These are phyloP conservation scores for Nothobranchius furzeri DNA, from an alignment of 2,113 vertebrate genomes.

Conservation along the genomic window DNA sequence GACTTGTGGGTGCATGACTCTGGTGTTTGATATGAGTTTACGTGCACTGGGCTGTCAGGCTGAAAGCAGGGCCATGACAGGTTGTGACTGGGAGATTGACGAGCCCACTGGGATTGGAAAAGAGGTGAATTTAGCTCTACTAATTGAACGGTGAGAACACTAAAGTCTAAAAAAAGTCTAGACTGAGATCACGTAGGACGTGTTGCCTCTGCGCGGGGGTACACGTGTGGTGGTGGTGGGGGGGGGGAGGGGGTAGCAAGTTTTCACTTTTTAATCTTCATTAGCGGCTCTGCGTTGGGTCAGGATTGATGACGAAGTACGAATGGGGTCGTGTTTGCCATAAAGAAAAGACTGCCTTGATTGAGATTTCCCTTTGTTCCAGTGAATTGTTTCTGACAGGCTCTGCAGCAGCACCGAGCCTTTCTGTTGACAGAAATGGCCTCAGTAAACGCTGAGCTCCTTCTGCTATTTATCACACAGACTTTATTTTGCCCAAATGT, in stretches of 20 bases:
- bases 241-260: slow-evolving; percentile 9
- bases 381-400: slow-evolving; percentile 63
- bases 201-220: background rate
- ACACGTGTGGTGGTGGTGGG: no score
- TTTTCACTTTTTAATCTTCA: slow-evolving; percentile 26
- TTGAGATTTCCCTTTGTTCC: slow-evolving; percentile 58
- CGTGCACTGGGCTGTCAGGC: slow-evolving; percentile 52
- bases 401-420: slow-evolving; percentile 24
- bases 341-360: slow-evolving; percentile 42
- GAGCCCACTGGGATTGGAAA: slow-evolving; percentile 58
- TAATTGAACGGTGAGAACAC: slow-evolving; percentile 72
- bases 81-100: slow-evolving; percentile 69
- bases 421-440: slow-evolving; percentile 47
- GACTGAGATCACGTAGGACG: slow-evolving; percentile 23
- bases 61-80: slow-evolving; percentile 65
- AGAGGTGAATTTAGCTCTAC: slow-evolving; percentile 60
- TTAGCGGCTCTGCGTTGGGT: slow-evolving; percentile 36
- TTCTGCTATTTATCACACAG: slow-evolving; percentile 52
- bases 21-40: slow-evolving; percentile 30
- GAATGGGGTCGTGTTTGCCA: slow-evolving; percentile 13
- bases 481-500: slow-evolving; percentile 34
- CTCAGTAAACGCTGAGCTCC: slow-evolving; percentile 45
- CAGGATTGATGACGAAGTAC: slow-evolving; percentile 31
- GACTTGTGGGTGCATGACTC: slow-evolving; percentile 18
- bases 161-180: slow-evolving; percentile 49